Base-by-base conservation (phyloP, 2,113 vertebrate genomes). In the Vimba vimba region DNA sequence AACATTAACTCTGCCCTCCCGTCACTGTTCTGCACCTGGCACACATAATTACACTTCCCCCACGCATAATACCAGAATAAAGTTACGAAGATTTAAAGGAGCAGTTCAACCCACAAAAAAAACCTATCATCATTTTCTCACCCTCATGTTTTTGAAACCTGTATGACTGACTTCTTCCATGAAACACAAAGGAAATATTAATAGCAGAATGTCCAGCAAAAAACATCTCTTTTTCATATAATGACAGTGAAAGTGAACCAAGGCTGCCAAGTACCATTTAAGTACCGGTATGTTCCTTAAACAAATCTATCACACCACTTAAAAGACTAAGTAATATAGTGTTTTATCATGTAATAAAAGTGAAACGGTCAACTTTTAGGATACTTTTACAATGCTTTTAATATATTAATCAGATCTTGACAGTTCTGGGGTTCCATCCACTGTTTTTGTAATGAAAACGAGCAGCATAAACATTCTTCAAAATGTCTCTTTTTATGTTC, bases 1-100 rank as follows among this genome's bases (percentile, higher is more conserved):
- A 96, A 95, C 94, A 93, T 97, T 97, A 96, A 96, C 95, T 95
- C 93, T 91, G 91, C 92, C 79, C 93, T 91, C 91, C 88, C 86
- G 47, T 23, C 11, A 78, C 57, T 79, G 52, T 81, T 86, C 93
- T 95, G 95, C 96, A 98, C 96, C 96, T 98, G 96, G 96, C 92
- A 73, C 0, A 92, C 91, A 94, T 95, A 95, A 96, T 96, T 96
- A 95, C 93, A 94, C 94, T 93, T 92, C 89, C 90, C 36, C 88
- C 36, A 77, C 15, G 50, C 75, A 55, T 55, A 71, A 52, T 55
- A 55, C 45, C 30, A 33, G 7, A 27, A 19, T 30, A 30, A 77
- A 27, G 15, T 19, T 77, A 1, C 3, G 52, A 12, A 50, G 47
- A 55, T 77, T 55, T 77, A 52, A 55, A 77, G 7, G 12, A 76